phyloP scores from a whole-genome alignment of 2,113 vertebrate genomes.

The Propithecus coquereli region DNA sequence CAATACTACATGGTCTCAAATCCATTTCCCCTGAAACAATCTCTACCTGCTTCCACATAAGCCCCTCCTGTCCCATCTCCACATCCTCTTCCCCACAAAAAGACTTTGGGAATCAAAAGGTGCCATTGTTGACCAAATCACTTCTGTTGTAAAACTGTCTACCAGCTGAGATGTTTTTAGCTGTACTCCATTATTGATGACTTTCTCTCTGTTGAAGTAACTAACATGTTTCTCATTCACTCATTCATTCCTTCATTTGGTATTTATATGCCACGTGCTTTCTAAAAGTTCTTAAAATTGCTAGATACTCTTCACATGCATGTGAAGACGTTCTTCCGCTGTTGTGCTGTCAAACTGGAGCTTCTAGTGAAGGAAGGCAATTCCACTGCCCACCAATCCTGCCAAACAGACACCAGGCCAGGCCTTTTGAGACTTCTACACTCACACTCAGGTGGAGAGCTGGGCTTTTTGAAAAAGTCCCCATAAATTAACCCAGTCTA shows the following conservation, averaged over 20 bases:
- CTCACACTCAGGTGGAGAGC: background rate
- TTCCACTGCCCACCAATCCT: background rate
- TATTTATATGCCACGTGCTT: background rate
- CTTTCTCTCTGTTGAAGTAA: background rate
- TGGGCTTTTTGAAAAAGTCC: background rate
- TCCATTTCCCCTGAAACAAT: background rate
- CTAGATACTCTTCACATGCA: background rate
- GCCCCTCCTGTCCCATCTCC: background rate
- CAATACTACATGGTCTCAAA: background rate
- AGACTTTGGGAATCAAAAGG: background rate
- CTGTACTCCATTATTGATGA: background rate
- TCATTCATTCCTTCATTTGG: background rate
- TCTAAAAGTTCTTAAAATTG: background rate
- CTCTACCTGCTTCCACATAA: background rate
- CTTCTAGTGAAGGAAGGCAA: background rate
- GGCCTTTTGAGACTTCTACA: background rate
- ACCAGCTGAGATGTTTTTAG: background rate
- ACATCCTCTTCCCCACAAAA: background rate
- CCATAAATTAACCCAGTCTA: background rate
- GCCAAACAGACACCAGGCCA: background rate
- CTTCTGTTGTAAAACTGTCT: background rate
- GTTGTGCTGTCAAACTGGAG: background rate
- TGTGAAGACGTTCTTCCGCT: conserved; percentile 34
- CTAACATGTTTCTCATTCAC: background rate
- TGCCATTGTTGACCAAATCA: background rate